Percentiles rank a stretch among this genome's conserved stretches.
Conservation (phyloP, 2,888 invertebrate species). For the Lasioglossum figueresi region DNA sequence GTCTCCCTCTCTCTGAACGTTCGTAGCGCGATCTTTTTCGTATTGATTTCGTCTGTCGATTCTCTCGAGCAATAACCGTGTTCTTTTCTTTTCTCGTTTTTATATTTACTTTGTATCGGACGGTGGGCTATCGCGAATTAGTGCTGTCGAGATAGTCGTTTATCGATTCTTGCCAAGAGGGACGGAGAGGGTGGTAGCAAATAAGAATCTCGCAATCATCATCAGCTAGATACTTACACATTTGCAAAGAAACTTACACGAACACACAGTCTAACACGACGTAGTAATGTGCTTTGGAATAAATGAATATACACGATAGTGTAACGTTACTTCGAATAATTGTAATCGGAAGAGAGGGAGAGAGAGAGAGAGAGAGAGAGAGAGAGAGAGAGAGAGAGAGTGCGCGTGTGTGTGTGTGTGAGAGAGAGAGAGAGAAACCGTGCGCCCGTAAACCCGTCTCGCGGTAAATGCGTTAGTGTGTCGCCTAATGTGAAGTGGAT, state of each 20-base stretch:
- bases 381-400: too few relatives aligned
- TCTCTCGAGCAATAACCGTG: background rate
- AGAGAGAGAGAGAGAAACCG: conserved; percentile 22
- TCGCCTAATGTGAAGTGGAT: conserved; percentile 24
- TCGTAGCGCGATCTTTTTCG: background rate
- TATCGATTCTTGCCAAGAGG: conserved; percentile 56
- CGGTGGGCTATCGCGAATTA: conserved; percentile 30
- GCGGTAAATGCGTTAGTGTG: conserved; percentile 44
- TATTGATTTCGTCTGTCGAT: background rate
- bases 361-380: too few relatives aligned
- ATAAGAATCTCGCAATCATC: conserved; percentile 68
- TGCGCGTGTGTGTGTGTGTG: too few relatives aligned
- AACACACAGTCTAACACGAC: conserved; percentile 67
- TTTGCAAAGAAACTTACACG: conserved; percentile 60
- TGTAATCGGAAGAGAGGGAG: conserved; percentile 56
- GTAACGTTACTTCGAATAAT: conserved; percentile 68
- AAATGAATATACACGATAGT: conserved; percentile 70
- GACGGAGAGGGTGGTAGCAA: conserved; percentile 53
- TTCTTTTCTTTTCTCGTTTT: background rate
- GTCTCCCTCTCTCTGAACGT: background rate
- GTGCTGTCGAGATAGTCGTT: background rate
- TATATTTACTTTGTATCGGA: conserved; percentile 11
- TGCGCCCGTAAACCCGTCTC: conserved; percentile 66
- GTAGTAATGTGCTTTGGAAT: conserved; percentile 71
- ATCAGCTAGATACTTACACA: conserved; percentile 70